These are phyloP conservation scores for Sceliomorpha sp. DNA, from an alignment of 2,888 invertebrate species.

Conservation along the genomic window DNA sequence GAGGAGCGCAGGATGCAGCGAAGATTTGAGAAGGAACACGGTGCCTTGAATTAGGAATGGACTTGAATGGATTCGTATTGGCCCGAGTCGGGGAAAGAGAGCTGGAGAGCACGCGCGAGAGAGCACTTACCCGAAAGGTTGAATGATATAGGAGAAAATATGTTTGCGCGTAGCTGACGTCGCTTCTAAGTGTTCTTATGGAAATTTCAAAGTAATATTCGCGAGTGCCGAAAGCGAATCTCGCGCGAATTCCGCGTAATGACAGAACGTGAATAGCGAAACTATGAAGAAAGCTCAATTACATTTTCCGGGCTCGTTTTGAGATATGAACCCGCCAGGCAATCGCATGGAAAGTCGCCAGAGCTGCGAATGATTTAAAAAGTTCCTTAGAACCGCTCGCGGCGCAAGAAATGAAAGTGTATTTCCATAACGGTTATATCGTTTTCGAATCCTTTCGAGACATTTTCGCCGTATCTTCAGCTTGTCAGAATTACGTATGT, in stretches of 20 bases:
- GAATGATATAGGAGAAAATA: slow-evolving; percentile 70
- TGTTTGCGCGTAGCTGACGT: slow-evolving; percentile 59
- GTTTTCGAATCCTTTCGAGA: slow-evolving; percentile 33
- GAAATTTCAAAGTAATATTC: slow-evolving; percentile 73
- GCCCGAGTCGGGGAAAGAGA: slow-evolving; percentile 37
- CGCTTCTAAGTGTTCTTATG: slow-evolving; percentile 69
- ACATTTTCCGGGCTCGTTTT: slow-evolving; percentile 56
- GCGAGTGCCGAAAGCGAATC: slow-evolving; percentile 40
- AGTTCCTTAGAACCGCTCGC: slow-evolving; percentile 51
- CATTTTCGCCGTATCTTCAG: slow-evolving; percentile 20
- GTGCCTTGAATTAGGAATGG: slow-evolving; percentile 70
- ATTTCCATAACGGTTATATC: slow-evolving; percentile 47
- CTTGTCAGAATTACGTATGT: slow-evolving; percentile 5
- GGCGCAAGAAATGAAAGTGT: slow-evolving; percentile 37
- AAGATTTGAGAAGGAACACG: slow-evolving; percentile 52
- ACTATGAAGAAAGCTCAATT: slow-evolving; percentile 65
- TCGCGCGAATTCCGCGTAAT: slow-evolving; percentile 63
- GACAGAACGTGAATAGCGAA: slow-evolving; percentile 63
- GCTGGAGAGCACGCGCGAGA: slow-evolving; percentile 37
- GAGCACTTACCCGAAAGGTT: slow-evolving; percentile 61
- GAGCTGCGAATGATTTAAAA: slow-evolving; percentile 56
- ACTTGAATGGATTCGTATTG: slow-evolving; percentile 66
- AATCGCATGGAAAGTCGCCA: slow-evolving; percentile 45
- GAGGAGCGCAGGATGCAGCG: slow-evolving; percentile 24
- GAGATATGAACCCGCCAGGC: slow-evolving; percentile 54